These are phyloP conservation scores for Psilopsiagon aymara DNA, from an alignment of 2,113 vertebrate species.

Conservation along the genomic window DNA sequence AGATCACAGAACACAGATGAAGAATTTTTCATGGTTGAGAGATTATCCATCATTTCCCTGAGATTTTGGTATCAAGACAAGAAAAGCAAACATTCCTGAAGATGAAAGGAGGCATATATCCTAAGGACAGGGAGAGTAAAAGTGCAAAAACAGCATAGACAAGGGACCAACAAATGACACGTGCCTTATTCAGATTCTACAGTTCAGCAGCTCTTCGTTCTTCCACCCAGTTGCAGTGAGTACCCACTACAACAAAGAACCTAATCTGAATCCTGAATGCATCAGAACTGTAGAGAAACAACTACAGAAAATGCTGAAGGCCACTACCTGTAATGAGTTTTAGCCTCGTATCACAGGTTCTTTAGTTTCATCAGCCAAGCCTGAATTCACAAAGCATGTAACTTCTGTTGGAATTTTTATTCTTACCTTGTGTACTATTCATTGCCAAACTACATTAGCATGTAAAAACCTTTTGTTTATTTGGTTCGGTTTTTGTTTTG, in stretches of 20 bases:
- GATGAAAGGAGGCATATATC: not conserved
- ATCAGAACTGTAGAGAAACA: not conserved
- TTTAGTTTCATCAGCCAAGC: not conserved
- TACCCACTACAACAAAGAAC: not conserved
- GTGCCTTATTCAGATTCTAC: not conserved
- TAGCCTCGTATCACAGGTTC: not conserved
- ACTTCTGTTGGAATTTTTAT: not conserved
- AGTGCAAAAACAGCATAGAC: not conserved
- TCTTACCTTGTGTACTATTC: not conserved
- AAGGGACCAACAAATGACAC: not conserved
- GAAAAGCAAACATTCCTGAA: not conserved
- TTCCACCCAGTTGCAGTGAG: not conserved
- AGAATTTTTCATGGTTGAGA: not conserved
- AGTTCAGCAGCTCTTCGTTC: not conserved
- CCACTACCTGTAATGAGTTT: not conserved
- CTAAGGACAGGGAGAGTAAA: not conserved
- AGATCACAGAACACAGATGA: not conserved
- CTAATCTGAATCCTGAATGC: not conserved
- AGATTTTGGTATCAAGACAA: not conserved
- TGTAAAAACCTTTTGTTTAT: not conserved
- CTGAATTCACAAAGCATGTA: not conserved
- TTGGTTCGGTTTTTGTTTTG: not conserved
- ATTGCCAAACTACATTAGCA: not conserved
- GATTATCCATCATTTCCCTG: not conserved
- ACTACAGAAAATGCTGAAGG: not conserved